Base-by-base conservation (phyloP, 1,140 invertebrate genomes). In the Trichoplusia ni region DNA sequence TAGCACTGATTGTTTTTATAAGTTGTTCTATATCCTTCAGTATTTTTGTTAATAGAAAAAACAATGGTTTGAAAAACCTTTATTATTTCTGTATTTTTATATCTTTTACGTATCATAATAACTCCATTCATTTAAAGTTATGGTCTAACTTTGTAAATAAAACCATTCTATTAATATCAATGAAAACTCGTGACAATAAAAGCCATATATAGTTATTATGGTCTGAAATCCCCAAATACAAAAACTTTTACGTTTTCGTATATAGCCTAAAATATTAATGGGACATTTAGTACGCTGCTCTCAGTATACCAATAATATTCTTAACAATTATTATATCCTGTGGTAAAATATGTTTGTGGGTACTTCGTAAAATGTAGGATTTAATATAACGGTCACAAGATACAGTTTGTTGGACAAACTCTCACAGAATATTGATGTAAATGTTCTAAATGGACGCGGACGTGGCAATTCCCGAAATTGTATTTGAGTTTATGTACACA, bases 341-440 rank as follows among this genome's bases (percentile, higher is more conserved):
- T 40, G 11, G 4, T 4, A 2, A 16, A 27, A 16, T 4, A 16
- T 3, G 14, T 40, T 4, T 40, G 11, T 40, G n/a, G 13, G 13
- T 40, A 14, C 14, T 4, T 18, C 13, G 11, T 46, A 25, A 5
- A 35, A 38, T 42, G 9, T 8, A 11, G 25, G 6, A 51, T 23
- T 31, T 51, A 51, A 40, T 47, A 62, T 42, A 53, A 63, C 42
- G 35, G 23, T 21, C 21, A 44, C 38, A 44, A 33, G 23, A 16
- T 33, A 25, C 27, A 44, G 38, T 54, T 40, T 54, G 37, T 25
- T 21, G 47, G n/a, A n/a, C n/a, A n/a, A n/a, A n/a, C n/a, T n/a
- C n/a, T n/a, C n/a, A n/a, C n/a, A n/a, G n/a, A n/a, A n/a, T n/a
- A n/a, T n/a, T n/a, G n/a, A n/a, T n/a, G n/a, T n/a, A n/a, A n/a